phyloP scores from a whole-genome alignment of 1,140 invertebrate genomes.

The Theocolax elegans region DNA sequence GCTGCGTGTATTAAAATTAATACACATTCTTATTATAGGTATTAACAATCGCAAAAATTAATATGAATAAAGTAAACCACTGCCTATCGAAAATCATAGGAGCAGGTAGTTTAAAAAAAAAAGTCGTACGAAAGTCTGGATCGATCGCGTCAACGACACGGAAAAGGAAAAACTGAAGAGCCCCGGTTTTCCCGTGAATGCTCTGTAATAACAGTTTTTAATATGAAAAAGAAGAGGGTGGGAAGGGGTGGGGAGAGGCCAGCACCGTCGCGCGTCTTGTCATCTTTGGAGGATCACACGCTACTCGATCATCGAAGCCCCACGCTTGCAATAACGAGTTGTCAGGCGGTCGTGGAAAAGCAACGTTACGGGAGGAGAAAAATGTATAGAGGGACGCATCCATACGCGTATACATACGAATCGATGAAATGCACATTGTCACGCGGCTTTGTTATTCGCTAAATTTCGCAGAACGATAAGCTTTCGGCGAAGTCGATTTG shows the following conservation, averaged over 20 bases:
- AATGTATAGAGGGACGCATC: too few relatives aligned
- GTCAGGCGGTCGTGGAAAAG: constrained; percentile 45
- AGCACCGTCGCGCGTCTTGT: constrained; percentile 8
- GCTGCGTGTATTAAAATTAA: too few relatives aligned
- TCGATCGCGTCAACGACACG: too few relatives aligned
- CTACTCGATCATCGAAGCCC: constrained; percentile 46
- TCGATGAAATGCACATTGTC: constrained; percentile 36
- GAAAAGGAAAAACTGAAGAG: neutral
- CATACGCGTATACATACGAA: too few relatives aligned
- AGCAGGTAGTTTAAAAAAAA: too few relatives aligned
- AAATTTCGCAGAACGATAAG: constrained; percentile 52
- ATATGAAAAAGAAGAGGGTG: constrained; percentile 5
- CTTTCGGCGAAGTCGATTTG: constrained; percentile 45
- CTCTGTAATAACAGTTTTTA: constrained; percentile 28
- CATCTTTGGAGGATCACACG: constrained; percentile 18
- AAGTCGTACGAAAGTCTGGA: too few relatives aligned
- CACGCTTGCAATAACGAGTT: constrained; percentile 49
- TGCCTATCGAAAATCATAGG: too few relatives aligned
- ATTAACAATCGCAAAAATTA: too few relatives aligned
- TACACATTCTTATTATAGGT: too few relatives aligned
- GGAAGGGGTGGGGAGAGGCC: neutral
- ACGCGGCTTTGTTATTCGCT: constrained; percentile 23
- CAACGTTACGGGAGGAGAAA: neutral
- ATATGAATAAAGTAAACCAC: too few relatives aligned
- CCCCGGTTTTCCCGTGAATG: neutral